phyloP scores from a whole-genome alignment of 2,797 vertebrate genomes.

The Thaleichthys pacificus region DNA sequence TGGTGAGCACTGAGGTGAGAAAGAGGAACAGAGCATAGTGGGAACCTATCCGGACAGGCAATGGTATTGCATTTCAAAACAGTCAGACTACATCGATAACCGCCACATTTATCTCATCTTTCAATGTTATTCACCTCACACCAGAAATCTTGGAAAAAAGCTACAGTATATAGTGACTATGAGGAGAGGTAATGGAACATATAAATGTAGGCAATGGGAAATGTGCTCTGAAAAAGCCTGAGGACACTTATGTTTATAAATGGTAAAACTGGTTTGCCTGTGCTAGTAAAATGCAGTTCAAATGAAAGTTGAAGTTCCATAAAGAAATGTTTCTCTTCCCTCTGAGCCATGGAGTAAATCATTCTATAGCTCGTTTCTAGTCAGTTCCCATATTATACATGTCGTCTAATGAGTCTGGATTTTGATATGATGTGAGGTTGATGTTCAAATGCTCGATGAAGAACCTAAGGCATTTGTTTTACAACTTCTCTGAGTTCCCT shows the following conservation, averaged over 20 bases:
- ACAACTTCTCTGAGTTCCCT: constrained; percentile 5
- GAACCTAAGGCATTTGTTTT: background rate
- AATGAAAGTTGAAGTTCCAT: background rate
- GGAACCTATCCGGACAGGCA: background rate
- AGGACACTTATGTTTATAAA: background rate
- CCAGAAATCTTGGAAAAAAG: background rate
- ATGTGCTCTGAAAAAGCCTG: background rate
- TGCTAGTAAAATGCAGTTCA: background rate
- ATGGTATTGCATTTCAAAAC: background rate
- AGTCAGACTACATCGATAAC: constrained; percentile 3
- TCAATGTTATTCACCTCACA: background rate
- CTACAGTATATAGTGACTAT: background rate
- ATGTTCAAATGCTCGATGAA: background rate
- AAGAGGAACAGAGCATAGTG: background rate
- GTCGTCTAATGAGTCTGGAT: background rate
- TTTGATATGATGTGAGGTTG: background rate
- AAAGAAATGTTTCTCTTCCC: background rate
- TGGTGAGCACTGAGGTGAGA: background rate
- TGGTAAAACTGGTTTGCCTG: background rate
- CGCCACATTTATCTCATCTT: background rate
- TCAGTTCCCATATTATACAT: background rate
- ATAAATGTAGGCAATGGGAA: background rate
- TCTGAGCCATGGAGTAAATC: background rate
- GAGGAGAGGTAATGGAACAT: too few species aligned
- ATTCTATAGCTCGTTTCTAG: background rate